Base-by-base conservation (phyloP, 2,888 invertebrate species). In the Drosophila differens region DNA sequence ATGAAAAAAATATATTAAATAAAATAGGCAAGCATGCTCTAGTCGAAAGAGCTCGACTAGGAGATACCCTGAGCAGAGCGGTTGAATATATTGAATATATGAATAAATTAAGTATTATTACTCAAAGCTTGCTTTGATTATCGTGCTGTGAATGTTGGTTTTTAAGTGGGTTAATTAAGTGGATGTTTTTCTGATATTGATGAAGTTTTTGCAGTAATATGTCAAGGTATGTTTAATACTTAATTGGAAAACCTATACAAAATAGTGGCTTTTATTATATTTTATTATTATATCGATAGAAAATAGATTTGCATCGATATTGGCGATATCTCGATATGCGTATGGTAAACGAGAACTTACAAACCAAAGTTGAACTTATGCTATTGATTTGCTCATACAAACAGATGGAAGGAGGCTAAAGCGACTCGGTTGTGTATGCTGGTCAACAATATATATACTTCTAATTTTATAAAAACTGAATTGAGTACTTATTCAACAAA, bases 401-500 rank as follows among this genome's bases (percentile, higher is more conserved):
- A 9, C 39, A n/a, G 9, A 39, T 4, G 39, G 39, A n/a, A 9
- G 39, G 39, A 9, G 39, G 9, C 9, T 39, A 19, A 4, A 39
- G n/a, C 9, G 3, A 9, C 4, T 39, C 39, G 39, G 9, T n/a
- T 41, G n/a, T n/a, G 1, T 10, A 10, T 41, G n/a, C 41, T n/a
- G 10, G 12, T 10, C 22, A 44, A 44, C 1, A 44, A 44, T 19
- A 7, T n/a, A 12, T 41, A 22, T 41, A 12, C n/a, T n/a, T n/a
- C n/a, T n/a, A n/a, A n/a, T n/a, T n/a, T n/a, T n/a, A n/a, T n/a
- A n/a, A n/a, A n/a, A n/a, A n/a, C n/a, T n/a, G 22, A 22, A 22
- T 22, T 22, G 22, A 22, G 7, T 47, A 25, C 4, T 7, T 25
- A 4, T 16, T 25, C 9, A 0, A 9, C 83, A 83, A 62, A 91